Conservation (phyloP, 2,113 vertebrate genomes). For the Clarias magur region DNA sequence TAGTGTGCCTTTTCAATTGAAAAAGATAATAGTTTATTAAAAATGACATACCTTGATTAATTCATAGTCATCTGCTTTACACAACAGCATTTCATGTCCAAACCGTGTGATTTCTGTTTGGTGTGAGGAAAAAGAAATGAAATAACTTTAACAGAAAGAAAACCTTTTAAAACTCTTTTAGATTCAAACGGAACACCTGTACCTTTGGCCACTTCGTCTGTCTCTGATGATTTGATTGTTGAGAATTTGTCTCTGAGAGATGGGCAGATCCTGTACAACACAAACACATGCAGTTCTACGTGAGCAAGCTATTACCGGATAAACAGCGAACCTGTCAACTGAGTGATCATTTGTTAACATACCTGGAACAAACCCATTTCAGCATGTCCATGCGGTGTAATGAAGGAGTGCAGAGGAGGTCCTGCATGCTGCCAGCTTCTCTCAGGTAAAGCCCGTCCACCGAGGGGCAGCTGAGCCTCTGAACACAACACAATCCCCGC, state of each 20-base stretch:
- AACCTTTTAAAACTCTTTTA: neutral
- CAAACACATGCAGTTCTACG: neutral
- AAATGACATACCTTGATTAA: conserved; percentile 75
- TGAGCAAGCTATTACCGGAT: neutral
- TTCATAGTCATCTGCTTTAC: conserved; percentile 71
- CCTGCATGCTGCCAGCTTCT: conserved; percentile 72
- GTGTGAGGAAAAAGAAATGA: neutral
- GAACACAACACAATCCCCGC: neutral
- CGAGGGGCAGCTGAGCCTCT: conserved; percentile 72
- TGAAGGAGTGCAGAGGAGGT: conserved; percentile 80
- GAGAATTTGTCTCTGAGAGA: conserved; percentile 60
- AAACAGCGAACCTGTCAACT: no score
- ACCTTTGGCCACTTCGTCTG: conserved; percentile 73
- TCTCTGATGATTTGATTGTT: conserved; percentile 56
- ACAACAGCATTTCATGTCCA: conserved; percentile 79
- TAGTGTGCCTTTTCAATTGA: neutral
- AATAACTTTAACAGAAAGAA: neutral
- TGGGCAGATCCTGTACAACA: conserved; percentile 63
- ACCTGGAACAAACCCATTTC: conserved; percentile 82
- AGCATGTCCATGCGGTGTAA: conserved; percentile 79
- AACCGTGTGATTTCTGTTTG: conserved; percentile 74
- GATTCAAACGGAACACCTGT: conserved; percentile 14
- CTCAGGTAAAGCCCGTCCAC: conserved; percentile 76
- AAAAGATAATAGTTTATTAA: neutral
- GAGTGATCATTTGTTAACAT: conserved; percentile 8